A percentile compares a stretch with the other conserved stretches of the same genome.
Conservation (phyloP, 1,140 invertebrate genomes). For the Drosophila takahashii region DNA sequence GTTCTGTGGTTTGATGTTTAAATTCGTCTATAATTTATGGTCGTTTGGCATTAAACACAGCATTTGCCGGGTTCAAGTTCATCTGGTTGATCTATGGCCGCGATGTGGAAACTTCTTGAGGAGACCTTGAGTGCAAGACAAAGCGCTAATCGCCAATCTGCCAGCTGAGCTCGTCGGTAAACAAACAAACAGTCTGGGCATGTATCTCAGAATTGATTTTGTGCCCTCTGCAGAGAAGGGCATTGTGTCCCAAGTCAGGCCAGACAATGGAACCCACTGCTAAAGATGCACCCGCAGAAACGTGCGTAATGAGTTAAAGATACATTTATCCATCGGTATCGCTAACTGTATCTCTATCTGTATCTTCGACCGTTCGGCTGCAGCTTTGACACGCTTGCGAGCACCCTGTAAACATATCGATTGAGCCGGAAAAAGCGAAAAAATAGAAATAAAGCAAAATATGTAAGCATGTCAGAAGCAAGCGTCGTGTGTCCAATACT, state of each 20-base stretch:
- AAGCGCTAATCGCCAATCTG: slow-evolving; percentile 40
- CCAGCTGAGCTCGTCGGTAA: slow-evolving; percentile 37
- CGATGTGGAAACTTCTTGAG: slow-evolving; percentile 25
- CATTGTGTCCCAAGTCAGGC: slow-evolving; percentile 15
- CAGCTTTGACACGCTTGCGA: slow-evolving; percentile 18
- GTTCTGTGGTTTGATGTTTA: slow-evolving; percentile 28
- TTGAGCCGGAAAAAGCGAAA: slow-evolving; percentile 43
- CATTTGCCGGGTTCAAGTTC: slow-evolving; percentile 49
- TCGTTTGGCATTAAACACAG: slow-evolving; percentile 45
- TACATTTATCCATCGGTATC: slow-evolving; percentile 33
- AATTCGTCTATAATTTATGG: slow-evolving; percentile 60
- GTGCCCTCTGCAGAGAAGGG: slow-evolving; percentile 9
- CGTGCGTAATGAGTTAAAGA: slow-evolving; percentile 45
- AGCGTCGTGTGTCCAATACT: slow-evolving; percentile 71
- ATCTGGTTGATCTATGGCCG: slow-evolving; percentile 6
- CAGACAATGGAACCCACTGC: slow-evolving; percentile 44
- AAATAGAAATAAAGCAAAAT: slow-evolving; percentile 53
- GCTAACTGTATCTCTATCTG: slow-evolving; percentile 36
- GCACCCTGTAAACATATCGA: slow-evolving; percentile 72
- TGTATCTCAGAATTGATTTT: slow-evolving; percentile 45
- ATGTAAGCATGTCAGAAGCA: slow-evolving; percentile 73
- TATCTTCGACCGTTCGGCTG: slow-evolving; percentile 1
- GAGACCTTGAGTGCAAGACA: slow-evolving; percentile 35
- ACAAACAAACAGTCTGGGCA: slow-evolving; percentile 24
- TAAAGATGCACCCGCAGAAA: slow-evolving; percentile 12